These are phyloP conservation scores for Hemitrygon akajei DNA, from an alignment of 2,797 vertebrate species.

Conservation along the genomic window DNA sequence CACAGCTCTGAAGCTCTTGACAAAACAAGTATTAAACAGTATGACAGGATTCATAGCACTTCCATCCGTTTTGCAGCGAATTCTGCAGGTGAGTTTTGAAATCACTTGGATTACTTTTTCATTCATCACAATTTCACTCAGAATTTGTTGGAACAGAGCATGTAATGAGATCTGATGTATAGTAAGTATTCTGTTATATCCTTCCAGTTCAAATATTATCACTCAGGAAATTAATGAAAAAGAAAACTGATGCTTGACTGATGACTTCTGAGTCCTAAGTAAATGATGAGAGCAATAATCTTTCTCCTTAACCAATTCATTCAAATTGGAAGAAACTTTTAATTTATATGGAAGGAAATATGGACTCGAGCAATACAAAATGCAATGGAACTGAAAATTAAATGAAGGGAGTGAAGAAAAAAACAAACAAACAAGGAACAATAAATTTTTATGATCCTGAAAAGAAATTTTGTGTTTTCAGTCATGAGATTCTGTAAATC, in stretches of 20 bases:
- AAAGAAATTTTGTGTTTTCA: neutral
- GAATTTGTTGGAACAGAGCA: neutral
- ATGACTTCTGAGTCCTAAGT: neutral
- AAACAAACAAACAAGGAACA: neutral
- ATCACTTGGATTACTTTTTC: neutral
- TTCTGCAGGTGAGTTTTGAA: slow-evolving; percentile 73
- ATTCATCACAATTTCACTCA: neutral
- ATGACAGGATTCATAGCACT: slow-evolving; percentile 90
- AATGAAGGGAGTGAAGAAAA: neutral
- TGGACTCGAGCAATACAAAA: neutral
- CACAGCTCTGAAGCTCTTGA: slow-evolving; percentile 81
- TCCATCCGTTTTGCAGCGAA: slow-evolving; percentile 84
- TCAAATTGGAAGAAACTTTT: neutral
- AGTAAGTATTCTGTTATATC: neutral
- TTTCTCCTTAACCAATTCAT: neutral
- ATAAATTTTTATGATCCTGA: neutral
- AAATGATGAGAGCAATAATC: neutral
- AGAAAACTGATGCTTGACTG: neutral
- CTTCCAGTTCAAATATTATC: neutral
- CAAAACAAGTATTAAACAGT: slow-evolving; percentile 87
- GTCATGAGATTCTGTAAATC: neutral
- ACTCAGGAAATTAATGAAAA: neutral
- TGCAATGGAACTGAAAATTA: neutral
- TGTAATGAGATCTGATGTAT: no score
- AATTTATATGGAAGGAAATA: neutral